These are phyloP conservation scores for Osmoderma eremita DNA, from an alignment of 2,888 invertebrate genomes.

Conservation along the genomic window DNA sequence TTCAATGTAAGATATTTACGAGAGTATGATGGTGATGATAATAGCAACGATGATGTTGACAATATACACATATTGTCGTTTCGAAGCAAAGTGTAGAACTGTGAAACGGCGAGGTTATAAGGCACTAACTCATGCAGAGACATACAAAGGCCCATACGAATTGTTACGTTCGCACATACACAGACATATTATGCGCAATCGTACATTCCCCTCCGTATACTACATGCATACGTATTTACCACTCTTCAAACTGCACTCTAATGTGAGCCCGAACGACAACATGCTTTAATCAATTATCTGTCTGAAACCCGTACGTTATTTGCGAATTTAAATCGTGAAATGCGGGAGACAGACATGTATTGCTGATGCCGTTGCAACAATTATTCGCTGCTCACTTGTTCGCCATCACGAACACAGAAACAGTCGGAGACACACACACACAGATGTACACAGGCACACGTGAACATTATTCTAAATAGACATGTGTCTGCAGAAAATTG, in stretches of 20 bases:
- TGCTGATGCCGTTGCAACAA: constrained; percentile 33
- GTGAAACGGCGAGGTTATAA: constrained; percentile 34
- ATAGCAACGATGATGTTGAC: constrained; percentile 19
- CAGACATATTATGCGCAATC: constrained; percentile 5
- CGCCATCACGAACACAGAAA: constrained; percentile 35
- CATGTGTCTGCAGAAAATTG: constrained; percentile 43
- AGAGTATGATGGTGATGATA: constrained; percentile 22
- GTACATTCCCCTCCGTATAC: constrained; percentile 1
- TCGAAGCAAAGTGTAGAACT: constrained; percentile 16
- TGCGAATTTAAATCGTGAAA: constrained; percentile 42
- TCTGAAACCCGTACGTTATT: constrained; percentile 40
- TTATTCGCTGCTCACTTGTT: constrained; percentile 34
- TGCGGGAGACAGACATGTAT: constrained; percentile 30
- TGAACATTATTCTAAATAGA: constrained; percentile 42
- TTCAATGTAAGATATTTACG: constrained; percentile 8
- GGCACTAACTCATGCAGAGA: not conserved
- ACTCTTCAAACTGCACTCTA: constrained; percentile 42
- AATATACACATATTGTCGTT: constrained; percentile 26
- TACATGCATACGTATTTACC: constrained; percentile 18
- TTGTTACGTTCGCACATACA: not conserved
- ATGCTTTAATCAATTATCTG: constrained; percentile 44
- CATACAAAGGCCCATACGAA: not conserved
- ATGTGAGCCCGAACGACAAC: constrained; percentile 39
- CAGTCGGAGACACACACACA: constrained; percentile 10
- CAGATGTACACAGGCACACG: constrained; percentile 24